Evolutionary conservation across 37 sponge, comb jelly and placozoan genomes (phyloP).

Genomic region (Tethya wilhelma): DNA sequence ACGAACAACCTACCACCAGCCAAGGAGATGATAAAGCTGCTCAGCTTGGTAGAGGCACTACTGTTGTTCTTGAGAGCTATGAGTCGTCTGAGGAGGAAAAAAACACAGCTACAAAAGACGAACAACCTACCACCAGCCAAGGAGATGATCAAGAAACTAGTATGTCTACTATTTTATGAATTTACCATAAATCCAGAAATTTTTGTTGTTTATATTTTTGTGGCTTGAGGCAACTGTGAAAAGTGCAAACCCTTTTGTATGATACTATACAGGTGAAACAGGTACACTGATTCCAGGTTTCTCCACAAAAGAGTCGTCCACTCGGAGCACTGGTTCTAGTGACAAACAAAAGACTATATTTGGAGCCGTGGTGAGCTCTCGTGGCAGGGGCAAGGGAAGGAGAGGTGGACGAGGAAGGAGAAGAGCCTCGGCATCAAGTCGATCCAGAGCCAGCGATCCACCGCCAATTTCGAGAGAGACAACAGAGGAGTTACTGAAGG

Average conservation of each 20-base stretch:
- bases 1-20: neutral
- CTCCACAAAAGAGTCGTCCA: neutral
- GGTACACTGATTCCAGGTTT: neutral
- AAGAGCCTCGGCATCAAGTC: neutral
- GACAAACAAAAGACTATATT: neutral
- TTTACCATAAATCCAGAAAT: no score
- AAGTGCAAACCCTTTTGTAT: no score
- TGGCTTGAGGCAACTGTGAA: no score
- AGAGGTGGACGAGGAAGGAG: conserved; percentile 11
- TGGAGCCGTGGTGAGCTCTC: neutral
- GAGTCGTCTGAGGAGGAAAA: neutral
- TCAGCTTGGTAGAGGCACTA: neutral
- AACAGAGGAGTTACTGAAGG: no score
- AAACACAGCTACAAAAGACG: neutral
- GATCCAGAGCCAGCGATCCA: neutral
- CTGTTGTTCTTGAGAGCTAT: no score
- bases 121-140: no score
- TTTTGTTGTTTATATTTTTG: no score
- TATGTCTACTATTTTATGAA: no score
- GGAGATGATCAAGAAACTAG: no score
- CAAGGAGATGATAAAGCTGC: no score
- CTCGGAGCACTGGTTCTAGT: neutral
- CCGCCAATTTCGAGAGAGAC: no score
- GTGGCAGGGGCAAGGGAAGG: conserved; percentile 2
- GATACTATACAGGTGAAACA: neutral